phyloP scores from a whole-genome alignment of 2,113 vertebrate species.

The Strix uralensis region DNA sequence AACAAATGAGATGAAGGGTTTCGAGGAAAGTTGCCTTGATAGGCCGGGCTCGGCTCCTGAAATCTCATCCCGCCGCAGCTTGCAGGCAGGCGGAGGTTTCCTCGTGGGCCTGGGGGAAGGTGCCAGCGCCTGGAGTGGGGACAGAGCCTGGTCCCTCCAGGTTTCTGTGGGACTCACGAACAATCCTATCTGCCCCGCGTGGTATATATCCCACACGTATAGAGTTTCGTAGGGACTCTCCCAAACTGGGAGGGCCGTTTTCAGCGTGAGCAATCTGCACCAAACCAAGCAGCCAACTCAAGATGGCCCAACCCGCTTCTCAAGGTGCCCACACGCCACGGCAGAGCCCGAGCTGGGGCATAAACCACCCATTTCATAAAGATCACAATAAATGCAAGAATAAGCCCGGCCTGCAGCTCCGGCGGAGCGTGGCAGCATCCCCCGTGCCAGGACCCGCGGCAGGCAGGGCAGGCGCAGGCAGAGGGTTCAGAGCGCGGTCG shows the following conservation, averaged over 20 bases:
- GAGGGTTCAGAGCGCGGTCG: neutral
- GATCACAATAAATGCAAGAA: accelerated
- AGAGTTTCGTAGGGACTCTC: accelerated
- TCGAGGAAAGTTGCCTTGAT: conserved; percentile 38
- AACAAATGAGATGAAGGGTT: neutral
- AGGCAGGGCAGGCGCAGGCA: neutral
- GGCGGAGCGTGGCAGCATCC: neutral
- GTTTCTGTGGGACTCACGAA: accelerated
- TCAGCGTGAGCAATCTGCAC: accelerated
- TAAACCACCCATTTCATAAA: accelerated
- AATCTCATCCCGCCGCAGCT: accelerated
- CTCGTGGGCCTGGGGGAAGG: neutral
- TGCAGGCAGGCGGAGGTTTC: accelerated
- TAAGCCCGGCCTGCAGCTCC: accelerated
- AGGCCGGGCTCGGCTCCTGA: neutral
- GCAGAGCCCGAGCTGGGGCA: neutral
- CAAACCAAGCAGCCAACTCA: neutral
- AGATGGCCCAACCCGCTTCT: neutral
- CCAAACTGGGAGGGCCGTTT: accelerated
- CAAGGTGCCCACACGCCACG: accelerated
- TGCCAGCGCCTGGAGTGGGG: accelerated
- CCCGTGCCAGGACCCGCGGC: neutral
- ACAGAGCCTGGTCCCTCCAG: accelerated
- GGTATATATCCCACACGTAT: accelerated
- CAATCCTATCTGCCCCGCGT: accelerated